Evolutionary conservation across 2,797 vertebrate genomes (phyloP), one percentile per base, ranked within the genome.

Genomic region (Pangasius macronema): DNA sequence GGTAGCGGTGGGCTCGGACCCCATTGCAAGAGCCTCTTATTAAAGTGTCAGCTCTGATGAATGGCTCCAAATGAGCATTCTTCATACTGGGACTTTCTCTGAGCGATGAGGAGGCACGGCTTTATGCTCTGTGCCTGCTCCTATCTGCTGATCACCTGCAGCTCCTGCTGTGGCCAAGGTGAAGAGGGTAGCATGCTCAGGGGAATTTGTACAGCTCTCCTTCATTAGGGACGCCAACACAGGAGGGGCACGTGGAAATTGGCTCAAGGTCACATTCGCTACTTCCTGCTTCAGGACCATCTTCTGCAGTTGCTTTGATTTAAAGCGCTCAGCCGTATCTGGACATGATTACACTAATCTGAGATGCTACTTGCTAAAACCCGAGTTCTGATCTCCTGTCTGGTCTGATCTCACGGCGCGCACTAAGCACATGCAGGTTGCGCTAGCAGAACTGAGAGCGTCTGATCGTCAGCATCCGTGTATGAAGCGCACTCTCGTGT

Each of bases 21-120:
- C 90, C 86, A 76, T 93, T 89, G 91, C 86, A 86, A 87, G 88
- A 79, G 88, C 70, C 86, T 91, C 75, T 91, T 91, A 93, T 93
- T 93, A 94, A 94, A 93, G 92, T 90, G 93, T 93, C 94, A 94
- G 88, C n/a, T 89, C 90, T 94, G 94, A 93, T 93, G 88, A 94
- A 94, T 93, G 91, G 91, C 90, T 86, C 85, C 85, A 88, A 91
- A 92, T 88, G 92, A 91, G 89, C 85, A 76, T 87, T 86, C 87
- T 90, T 81, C 83, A 88, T 84, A 84, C 68, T 76, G 59, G 88
- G 88, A 91, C 89, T 83, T 85, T 93, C 88, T 68, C 83, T 68
- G 86, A 88, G 70, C 73, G 73, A 88, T 88, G 89, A 87, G 88
- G 91, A 88, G 75, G 30, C 59, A 11, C 18, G 49, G 59, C 84